Evolutionary conservation across 2,888 invertebrate genomes (phyloP).

Genomic region (Danaus chrysippus): DNA sequence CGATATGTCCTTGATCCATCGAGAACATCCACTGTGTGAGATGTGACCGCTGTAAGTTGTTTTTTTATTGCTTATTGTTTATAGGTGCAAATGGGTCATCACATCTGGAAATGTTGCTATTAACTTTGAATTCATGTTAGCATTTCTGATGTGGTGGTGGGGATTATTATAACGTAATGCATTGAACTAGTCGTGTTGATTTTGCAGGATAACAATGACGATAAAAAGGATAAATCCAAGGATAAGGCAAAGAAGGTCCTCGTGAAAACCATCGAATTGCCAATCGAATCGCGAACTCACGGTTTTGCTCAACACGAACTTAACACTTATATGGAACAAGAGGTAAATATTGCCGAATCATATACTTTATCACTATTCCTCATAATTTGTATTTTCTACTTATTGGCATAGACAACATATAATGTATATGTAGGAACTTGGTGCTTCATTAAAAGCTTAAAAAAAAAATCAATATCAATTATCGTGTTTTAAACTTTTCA

Average conservation of each 20-base stretch:
- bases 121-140: neutral
- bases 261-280: constrained; percentile 90
- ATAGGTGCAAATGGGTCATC: constrained; percentile 75
- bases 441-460: too few relatives aligned
- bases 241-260: constrained; percentile 84
- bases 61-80: constrained; percentile 38
- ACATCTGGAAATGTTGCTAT: constrained; percentile 47
- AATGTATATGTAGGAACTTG: too few relatives aligned
- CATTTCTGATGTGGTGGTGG: constrained; percentile 55
- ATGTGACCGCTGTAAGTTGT: constrained; percentile 31
- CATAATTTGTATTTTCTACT: too few relatives aligned
- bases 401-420: too few relatives aligned
- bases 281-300: constrained; percentile 87
- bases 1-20: constrained; percentile 43
- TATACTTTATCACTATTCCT: too few relatives aligned
- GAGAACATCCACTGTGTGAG: constrained; percentile 42
- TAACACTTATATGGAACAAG: constrained; percentile 87
- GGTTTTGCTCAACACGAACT: constrained; percentile 86
- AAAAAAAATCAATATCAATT: too few relatives aligned
- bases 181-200: constrained; percentile 53
- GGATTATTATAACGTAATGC: constrained; percentile 45
- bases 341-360: constrained; percentile 71
- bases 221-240: constrained; percentile 84
- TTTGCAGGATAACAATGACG: constrained; percentile 74
- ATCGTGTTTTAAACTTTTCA: too few relatives aligned